Evolutionary conservation across 2,113 vertebrate species (phyloP).

Genomic region (Prolemur simus): DNA sequence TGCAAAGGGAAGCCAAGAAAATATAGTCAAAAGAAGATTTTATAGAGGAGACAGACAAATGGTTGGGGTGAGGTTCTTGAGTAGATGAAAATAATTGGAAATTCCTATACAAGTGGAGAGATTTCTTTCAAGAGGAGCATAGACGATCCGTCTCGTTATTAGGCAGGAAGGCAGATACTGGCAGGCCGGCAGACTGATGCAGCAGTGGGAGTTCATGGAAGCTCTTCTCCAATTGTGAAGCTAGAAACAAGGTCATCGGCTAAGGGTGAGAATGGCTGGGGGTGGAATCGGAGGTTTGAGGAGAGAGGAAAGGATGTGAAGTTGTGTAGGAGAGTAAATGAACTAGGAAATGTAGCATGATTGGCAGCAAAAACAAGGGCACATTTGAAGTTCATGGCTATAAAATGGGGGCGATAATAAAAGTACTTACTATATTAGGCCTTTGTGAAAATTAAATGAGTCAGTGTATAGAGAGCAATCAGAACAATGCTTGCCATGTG

Average conservation of each 20-base stretch:
- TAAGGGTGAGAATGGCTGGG: neutral
- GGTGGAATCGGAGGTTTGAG: neutral
- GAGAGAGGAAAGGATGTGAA: neutral
- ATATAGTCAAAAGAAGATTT: neutral
- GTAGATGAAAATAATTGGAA: neutral
- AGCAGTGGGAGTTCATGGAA: neutral
- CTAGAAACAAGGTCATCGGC: neutral
- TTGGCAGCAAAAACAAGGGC: neutral
- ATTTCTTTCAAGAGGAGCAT: neutral
- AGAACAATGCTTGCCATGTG: neutral
- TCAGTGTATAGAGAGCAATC: neutral
- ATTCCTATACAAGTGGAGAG: neutral
- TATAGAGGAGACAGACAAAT: neutral
- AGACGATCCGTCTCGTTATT: neutral
- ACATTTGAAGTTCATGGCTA: neutral
- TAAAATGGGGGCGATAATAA: neutral
- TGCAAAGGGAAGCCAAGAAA: neutral
- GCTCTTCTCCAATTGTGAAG: neutral
- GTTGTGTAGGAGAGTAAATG: neutral
- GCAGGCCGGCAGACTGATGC: neutral
- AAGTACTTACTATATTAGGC: neutral
- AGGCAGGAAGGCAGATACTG: neutral
- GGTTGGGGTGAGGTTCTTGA: neutral
- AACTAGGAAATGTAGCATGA: neutral
- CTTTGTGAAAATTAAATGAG: neutral